Evolutionary conservation across 2,113 vertebrate genomes (phyloP).

Genomic region (Nanorana parkeri): DNA sequence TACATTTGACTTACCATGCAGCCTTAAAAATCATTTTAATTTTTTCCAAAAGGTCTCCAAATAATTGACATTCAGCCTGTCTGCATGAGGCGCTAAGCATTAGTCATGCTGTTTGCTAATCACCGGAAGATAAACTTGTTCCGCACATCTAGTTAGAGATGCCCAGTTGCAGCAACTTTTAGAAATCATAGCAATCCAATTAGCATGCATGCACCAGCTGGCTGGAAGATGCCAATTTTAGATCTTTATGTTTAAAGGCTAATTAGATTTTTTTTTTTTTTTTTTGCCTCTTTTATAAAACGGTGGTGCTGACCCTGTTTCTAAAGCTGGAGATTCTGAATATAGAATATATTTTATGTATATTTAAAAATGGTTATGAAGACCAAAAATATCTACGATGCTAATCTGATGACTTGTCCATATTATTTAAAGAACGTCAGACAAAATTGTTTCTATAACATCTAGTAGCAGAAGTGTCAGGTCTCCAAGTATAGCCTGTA

Average conservation of each 20-base stretch:
- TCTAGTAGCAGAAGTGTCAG: no score
- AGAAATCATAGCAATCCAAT: conserved; percentile 65
- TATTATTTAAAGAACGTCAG: not conserved
- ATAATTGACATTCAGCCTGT: conserved; percentile 57
- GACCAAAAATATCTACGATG: conserved; percentile 2
- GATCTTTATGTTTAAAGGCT: conserved; percentile 55
- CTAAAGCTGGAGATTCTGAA: not conserved
- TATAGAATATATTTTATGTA: not conserved
- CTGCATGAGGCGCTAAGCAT: conserved; percentile 59
- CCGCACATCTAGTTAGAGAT: conserved; percentile 61
- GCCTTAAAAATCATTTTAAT: conserved; percentile 59
- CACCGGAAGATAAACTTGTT: conserved; percentile 71
- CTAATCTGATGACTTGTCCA: not conserved
- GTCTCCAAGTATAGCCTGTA: no score
- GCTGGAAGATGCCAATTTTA: conserved; percentile 56
- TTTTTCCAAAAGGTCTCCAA: conserved; percentile 64
- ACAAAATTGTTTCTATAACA: no score
- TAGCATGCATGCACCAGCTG: conserved; percentile 67
- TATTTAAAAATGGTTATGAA: not conserved
- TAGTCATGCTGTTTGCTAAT: conserved; percentile 62
- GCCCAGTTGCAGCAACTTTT: conserved; percentile 58
- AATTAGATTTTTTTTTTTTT: conserved; percentile 35
- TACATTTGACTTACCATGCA: conserved; percentile 23
- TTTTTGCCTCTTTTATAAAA: not conserved
- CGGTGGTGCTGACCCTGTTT: conserved; percentile 13